Percentiles rank a stretch among this genome's conserved stretches.
phyloP scores from a whole-genome alignment of 2,113 vertebrate genomes.

The Penelope pileata region DNA sequence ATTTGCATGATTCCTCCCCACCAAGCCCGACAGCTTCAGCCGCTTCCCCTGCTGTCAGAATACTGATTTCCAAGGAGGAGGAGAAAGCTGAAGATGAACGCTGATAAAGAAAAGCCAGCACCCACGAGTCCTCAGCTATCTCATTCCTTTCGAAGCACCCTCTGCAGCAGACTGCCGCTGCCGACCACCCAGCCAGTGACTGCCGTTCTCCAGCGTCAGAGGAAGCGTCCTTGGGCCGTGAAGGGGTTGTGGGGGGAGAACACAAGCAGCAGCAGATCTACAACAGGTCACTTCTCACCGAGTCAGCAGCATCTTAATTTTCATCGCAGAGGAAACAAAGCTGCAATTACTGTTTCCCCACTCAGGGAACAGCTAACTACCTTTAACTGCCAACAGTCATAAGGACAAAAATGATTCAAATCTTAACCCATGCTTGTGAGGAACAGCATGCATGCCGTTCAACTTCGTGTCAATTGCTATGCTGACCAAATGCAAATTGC shows the following conservation, averaged over 20 bases:
- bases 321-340: background rate
- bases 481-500: background rate
- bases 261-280: background rate
- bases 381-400: background rate
- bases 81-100: background rate
- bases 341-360: background rate
- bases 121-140: background rate
- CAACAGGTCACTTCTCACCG: accelerated
- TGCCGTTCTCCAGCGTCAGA: background rate
- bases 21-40: background rate
- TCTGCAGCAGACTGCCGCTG: background rate
- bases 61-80: background rate
- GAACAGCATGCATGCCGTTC: background rate
- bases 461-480: background rate
- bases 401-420: background rate
- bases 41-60: background rate
- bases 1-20: accelerated
- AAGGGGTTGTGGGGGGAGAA: background rate
- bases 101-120: background rate
- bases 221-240: background rate
- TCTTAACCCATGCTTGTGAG: background rate
- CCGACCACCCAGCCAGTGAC: accelerated
- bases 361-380: background rate
- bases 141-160: background rate
- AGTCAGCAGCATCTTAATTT: background rate